Conservation (phyloP, 2,888 invertebrate species). For the Lacanobia wlatinum region DNA sequence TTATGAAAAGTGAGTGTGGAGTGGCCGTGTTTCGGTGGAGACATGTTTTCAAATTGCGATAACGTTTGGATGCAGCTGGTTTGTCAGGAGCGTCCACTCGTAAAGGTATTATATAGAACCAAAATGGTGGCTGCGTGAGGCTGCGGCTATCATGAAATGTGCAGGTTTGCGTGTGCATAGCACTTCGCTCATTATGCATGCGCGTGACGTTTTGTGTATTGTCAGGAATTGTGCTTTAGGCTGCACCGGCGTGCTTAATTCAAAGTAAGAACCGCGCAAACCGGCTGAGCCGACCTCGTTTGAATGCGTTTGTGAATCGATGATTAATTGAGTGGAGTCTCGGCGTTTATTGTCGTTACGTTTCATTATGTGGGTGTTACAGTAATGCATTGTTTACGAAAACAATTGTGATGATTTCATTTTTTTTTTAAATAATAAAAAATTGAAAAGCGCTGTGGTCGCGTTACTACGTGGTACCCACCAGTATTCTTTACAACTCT, state of each 20-base stretch:
- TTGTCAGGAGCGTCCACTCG: conserved; percentile 60
- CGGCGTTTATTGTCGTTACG: too few species aligned
- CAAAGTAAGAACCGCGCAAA: conserved; percentile 34
- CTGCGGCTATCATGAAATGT: conserved; percentile 70
- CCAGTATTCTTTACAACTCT: neutral
- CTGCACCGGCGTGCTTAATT: conserved; percentile 40
- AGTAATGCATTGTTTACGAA: neutral
- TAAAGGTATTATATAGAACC: conserved; percentile 55
- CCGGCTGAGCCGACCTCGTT: conserved; percentile 18
- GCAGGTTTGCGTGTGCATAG: conserved; percentile 63
- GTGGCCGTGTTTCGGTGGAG: conserved; percentile 30
- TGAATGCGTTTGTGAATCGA: conserved; percentile 36
- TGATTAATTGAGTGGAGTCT: conserved; percentile 28
- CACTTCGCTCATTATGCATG: conserved; percentile 65
- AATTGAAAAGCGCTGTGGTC: neutral
- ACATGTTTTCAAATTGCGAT: conserved; percentile 54
- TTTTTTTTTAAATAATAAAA: too few species aligned
- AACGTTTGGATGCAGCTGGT: conserved; percentile 59
- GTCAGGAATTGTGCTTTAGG: conserved; percentile 57
- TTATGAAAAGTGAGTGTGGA: conserved; percentile 29
- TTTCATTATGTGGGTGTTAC: too few species aligned
- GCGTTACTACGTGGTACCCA: too few species aligned
- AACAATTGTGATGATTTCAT: neutral
- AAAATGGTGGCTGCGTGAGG: conserved; percentile 57
- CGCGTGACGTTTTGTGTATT: conserved; percentile 58